A percentile compares a stretch with the other conserved stretches of the same genome.
These are phyloP conservation scores for Prunella fulvescens DNA, from an alignment of 2,113 vertebrate species.

Conservation along the genomic window DNA sequence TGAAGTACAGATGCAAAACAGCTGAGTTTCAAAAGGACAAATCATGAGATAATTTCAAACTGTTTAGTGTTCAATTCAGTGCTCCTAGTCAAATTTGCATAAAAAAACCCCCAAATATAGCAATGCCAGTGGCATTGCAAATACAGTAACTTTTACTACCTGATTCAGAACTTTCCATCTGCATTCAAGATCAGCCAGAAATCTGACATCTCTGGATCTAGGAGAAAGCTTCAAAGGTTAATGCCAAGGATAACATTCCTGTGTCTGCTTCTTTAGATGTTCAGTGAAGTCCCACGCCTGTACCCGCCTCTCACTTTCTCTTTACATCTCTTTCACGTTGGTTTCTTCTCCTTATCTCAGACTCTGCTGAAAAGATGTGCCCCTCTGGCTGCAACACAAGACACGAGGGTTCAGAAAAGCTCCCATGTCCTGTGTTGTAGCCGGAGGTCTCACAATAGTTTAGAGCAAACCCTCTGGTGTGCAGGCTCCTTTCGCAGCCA, in stretches of 20 bases:
- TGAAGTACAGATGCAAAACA: not conserved
- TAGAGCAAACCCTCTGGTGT: not conserved
- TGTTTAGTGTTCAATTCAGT: not conserved
- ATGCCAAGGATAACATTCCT: not conserved
- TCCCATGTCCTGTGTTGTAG: slow-evolving; percentile 83
- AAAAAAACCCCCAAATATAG: not conserved
- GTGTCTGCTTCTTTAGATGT: not conserved
- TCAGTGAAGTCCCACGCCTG: not conserved
- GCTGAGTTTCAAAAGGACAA: not conserved
- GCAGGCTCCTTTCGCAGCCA: not conserved
- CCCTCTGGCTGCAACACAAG: slow-evolving; percentile 87
- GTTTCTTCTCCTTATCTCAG: slow-evolving; percentile 30
- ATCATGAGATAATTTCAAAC: not conserved
- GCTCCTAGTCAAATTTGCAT: not conserved
- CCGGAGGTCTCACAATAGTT: slow-evolving; percentile 77
- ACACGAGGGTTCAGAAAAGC: slow-evolving; percentile 82
- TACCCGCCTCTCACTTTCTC: not conserved
- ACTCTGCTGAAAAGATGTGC: slow-evolving; percentile 67
- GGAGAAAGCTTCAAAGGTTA: slow-evolving; percentile 8
- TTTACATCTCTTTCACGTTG: slow-evolving; percentile 1
- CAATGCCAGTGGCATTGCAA: not conserved
- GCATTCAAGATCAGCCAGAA: not conserved
- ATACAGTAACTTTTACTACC: slow-evolving; percentile 1
- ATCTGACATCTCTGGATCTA: not conserved
- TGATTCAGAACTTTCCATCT: slow-evolving; percentile 6